A percentile compares a stretch with the other conserved stretches of the same genome.
Evolutionary conservation across 2,797 vertebrate genomes (phyloP).

Genomic region (Girardinus metallicus): DNA sequence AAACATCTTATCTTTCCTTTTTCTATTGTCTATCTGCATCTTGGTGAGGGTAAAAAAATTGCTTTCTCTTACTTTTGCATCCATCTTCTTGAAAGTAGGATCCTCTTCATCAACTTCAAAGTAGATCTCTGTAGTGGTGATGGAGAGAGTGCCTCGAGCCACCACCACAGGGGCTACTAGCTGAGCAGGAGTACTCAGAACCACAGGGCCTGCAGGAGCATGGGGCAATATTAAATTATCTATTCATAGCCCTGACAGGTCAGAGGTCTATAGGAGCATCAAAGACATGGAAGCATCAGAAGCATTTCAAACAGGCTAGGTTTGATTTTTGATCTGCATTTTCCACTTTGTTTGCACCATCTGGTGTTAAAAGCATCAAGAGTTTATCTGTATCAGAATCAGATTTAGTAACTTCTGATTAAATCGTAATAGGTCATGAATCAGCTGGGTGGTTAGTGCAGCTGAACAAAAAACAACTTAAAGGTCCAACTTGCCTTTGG

Average conservation of each 20-base stretch:
- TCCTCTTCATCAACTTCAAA: conserved; percentile 99
- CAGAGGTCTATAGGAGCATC: conserved; percentile 8
- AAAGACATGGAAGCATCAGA: conserved; percentile 20
- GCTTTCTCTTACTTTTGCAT: conserved; percentile 87
- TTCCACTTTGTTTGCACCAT: conserved; percentile 13
- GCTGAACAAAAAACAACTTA: conserved; percentile 66
- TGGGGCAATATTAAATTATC: not conserved
- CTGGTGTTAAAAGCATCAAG: not conserved
- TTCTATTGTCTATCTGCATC: not conserved
- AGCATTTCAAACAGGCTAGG: conserved; percentile 37
- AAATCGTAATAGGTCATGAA: conserved; percentile 26
- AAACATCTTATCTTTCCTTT: not conserved
- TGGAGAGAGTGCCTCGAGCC: conserved; percentile 95
- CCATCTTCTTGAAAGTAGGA: conserved; percentile 90
- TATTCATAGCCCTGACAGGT: not conserved
- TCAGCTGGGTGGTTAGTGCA: conserved; percentile 58
- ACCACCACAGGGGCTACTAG: conserved; percentile 95
- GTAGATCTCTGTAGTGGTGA: conserved; percentile 99
- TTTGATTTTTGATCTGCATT: conserved; percentile 20
- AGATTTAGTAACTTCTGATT: conserved; percentile 35
- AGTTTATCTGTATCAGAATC: conserved; percentile 22
- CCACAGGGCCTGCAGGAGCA: conserved; percentile 88
- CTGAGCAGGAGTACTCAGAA: conserved; percentile 96
- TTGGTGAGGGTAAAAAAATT: not conserved
- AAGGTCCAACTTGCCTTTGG: conserved; percentile 91